These are phyloP conservation scores for Eumerus sabulonum DNA, from an alignment of 2,888 invertebrate genomes.

Conservation along the genomic window DNA sequence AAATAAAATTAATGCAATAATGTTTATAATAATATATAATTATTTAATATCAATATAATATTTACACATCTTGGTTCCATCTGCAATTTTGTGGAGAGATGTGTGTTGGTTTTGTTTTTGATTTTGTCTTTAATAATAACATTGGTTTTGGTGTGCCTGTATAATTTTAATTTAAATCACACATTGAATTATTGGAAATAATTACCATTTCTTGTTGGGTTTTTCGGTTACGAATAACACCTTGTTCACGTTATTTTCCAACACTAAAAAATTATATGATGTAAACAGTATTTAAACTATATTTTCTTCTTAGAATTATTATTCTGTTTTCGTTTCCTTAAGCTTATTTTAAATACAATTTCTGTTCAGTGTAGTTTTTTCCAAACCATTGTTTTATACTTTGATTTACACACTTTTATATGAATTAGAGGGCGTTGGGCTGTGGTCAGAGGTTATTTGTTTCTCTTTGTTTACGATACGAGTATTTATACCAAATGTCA, in stretches of 20 bases:
- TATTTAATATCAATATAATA: conserved; percentile 68
- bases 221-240: conserved; percentile 12
- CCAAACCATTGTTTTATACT: conserved; percentile 52
- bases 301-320: conserved; percentile 14
- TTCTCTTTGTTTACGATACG: conserved; percentile 35
- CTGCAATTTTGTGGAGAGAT: conserved; percentile 30
- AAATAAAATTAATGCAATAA: background rate
- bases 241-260: conserved; percentile 28
- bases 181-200: no score
- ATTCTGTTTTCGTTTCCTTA: background rate
- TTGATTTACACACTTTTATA: conserved; percentile 22
- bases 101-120: conserved; percentile 9
- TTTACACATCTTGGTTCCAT: conserved; percentile 49
- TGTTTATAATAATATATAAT: conserved; percentile 61
- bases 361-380: no score
- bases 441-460: conserved; percentile 55
- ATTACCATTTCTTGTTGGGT: conserved; percentile 5
- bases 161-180: background rate
- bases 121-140: conserved; percentile 4
- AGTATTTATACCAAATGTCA: no score
- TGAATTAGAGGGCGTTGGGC: conserved; percentile 60
- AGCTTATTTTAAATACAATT: conserved; percentile 58
- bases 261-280: conserved; percentile 45
- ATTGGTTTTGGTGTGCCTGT: conserved; percentile 1
- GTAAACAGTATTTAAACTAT: conserved; percentile 34